A percentile compares a stretch with the other conserved stretches of the same genome.
Evolutionary conservation across 2,888 invertebrate genomes (phyloP).

Genomic region (Cantharis lateralis): DNA sequence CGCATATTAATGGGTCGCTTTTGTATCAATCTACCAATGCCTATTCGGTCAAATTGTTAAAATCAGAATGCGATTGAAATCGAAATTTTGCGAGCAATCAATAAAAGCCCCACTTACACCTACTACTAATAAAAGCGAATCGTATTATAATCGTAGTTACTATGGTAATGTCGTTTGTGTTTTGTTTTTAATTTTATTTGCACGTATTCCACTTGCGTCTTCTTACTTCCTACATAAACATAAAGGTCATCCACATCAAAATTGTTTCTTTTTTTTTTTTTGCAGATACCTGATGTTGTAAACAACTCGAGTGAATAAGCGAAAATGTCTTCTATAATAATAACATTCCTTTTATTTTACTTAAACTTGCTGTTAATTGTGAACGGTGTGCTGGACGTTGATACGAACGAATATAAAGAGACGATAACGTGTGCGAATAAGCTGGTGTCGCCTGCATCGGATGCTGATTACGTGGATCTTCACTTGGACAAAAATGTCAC

Average conservation of each 20-base stretch:
- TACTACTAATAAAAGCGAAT: not conserved
- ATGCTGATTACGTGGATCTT: slow-evolving; percentile 43
- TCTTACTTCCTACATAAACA: not conserved
- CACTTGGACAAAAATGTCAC: slow-evolving; percentile 35
- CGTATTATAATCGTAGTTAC: not conserved
- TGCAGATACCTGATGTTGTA: not conserved
- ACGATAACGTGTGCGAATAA: slow-evolving; percentile 45
- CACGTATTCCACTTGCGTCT: not conserved
- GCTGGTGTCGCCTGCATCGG: slow-evolving; percentile 42
- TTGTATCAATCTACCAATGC: not conserved
- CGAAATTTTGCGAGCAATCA: slow-evolving; percentile 20
- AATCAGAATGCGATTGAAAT: not conserved
- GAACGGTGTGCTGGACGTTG: slow-evolving; percentile 14
- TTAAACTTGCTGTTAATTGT: slow-evolving; percentile 3
- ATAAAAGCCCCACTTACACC: slow-evolving; percentile 17
- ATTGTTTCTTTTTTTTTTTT: not conserved
- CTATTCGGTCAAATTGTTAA: not conserved
- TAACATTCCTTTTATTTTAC: slow-evolving; percentile 12
- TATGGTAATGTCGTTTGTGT: not conserved
- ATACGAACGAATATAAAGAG: slow-evolving; percentile 23
- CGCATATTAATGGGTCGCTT: not conserved
- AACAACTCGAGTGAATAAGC: not conserved
- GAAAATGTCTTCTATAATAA: not conserved
- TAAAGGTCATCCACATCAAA: not conserved
- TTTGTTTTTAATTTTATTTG: not conserved